Conservation (phyloP, 2,797 vertebrate genomes). For the Chaenodraco wilsoni region DNA sequence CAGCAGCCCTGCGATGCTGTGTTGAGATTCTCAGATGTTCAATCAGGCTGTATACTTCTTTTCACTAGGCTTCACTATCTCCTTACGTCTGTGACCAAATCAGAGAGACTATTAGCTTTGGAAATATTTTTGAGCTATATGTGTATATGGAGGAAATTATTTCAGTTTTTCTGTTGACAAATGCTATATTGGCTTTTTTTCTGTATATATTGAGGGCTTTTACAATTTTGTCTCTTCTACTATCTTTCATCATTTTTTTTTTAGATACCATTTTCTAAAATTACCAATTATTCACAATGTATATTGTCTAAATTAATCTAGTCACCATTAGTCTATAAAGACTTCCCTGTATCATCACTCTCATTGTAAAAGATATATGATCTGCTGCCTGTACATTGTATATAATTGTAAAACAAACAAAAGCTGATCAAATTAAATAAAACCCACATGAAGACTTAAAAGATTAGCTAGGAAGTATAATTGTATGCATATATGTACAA, state of each 20-base stretch:
- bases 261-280: slow-evolving; percentile 85
- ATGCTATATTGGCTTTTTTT: slow-evolving; percentile 81
- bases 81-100: slow-evolving; percentile 88
- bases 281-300: slow-evolving; percentile 80
- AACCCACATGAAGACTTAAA: slow-evolving; percentile 80
- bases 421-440: slow-evolving; percentile 85
- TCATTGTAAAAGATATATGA: slow-evolving; percentile 83
- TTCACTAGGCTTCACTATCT: slow-evolving; percentile 80
- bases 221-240: slow-evolving; percentile 83
- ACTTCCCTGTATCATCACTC: slow-evolving; percentile 81
- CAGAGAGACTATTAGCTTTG: slow-evolving; percentile 83
- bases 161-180: slow-evolving; percentile 74
- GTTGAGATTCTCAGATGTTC: slow-evolving; percentile 68
- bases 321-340: slow-evolving; percentile 74
- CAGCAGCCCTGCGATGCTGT: slow-evolving; percentile 56
- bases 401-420: slow-evolving; percentile 88
- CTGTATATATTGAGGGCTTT: slow-evolving; percentile 88
- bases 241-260: slow-evolving; percentile 83
- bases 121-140: slow-evolving; percentile 84
- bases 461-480: slow-evolving; percentile 82
- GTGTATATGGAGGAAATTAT: slow-evolving; percentile 84
- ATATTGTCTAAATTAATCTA: slow-evolving; percentile 81
- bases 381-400: slow-evolving; percentile 91
- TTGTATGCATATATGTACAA: slow-evolving; percentile 84
- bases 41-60: slow-evolving; percentile 69